Evolutionary conservation across 2,797 vertebrate genomes (phyloP).

Genomic region (Pagetopsis macropterus): DNA sequence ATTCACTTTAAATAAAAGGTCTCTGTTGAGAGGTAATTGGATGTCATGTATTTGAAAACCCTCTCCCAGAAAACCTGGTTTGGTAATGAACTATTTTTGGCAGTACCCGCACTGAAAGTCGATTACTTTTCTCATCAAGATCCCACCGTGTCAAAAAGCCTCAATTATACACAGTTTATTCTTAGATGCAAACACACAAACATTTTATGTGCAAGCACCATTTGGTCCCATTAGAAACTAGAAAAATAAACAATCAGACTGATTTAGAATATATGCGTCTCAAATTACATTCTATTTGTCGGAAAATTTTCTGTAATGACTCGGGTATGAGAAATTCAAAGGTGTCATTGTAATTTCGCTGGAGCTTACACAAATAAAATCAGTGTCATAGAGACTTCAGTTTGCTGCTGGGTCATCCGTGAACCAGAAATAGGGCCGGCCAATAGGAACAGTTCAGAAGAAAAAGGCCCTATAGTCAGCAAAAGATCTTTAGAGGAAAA

Average conservation of each 20-base stretch:
- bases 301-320: conserved; percentile 8
- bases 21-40: conserved; percentile 62
- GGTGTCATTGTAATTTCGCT: conserved; percentile 31
- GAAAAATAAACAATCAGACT: background rate
- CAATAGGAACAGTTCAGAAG: conserved; percentile 4
- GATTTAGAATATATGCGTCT: conserved; percentile 10
- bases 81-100: conserved; percentile 61
- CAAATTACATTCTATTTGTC: conserved; percentile 1
- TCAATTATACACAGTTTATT: conserved; percentile 45
- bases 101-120: conserved; percentile 21
- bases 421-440: background rate
- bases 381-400: conserved; percentile 33
- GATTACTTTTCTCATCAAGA: conserved; percentile 32
- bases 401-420: conserved; percentile 11
- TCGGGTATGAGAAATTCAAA: conserved; percentile 13
- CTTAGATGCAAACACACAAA: conserved; percentile 8
- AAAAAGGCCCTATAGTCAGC: background rate
- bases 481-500: conserved; percentile 8
- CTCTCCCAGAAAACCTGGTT: conserved; percentile 33
- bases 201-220: background rate
- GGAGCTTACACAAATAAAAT: conserved; percentile 5
- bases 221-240: background rate
- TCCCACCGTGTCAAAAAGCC: conserved; percentile 24
- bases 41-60: conserved; percentile 54
- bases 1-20: conserved; percentile 63